Conservation (phyloP, 2,797 vertebrate species). For the Benthosema pterotum region DNA sequence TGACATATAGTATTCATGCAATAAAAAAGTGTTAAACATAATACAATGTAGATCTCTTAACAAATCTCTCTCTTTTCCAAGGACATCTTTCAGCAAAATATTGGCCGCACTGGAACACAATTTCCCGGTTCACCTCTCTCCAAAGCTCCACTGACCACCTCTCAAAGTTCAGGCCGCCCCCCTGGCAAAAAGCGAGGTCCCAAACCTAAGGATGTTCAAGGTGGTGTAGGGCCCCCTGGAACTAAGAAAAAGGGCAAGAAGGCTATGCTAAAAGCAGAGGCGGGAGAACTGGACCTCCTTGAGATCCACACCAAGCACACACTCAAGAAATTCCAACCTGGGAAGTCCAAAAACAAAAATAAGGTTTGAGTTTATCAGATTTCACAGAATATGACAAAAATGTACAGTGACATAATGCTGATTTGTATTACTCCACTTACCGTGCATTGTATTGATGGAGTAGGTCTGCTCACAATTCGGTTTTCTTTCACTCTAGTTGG, state of each 20-base stretch:
- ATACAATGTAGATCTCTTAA: background rate
- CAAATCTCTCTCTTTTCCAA: constrained; percentile 49
- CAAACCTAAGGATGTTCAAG: constrained; percentile 82
- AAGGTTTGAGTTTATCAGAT: constrained; percentile 63
- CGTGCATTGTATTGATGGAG: background rate
- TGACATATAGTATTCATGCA: background rate
- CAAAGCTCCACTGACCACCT: constrained; percentile 75
- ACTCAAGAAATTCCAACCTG: constrained; percentile 83
- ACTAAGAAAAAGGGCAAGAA: constrained; percentile 86
- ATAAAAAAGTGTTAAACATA: background rate
- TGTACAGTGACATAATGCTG: background rate
- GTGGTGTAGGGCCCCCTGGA: constrained; percentile 57
- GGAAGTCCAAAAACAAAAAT: constrained; percentile 81
- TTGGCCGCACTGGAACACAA: constrained; percentile 84
- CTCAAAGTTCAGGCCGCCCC: constrained; percentile 79
- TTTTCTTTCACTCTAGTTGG: constrained; percentile 73
- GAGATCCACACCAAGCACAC: constrained; percentile 88
- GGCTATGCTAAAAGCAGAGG: constrained; percentile 78
- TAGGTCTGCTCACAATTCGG: constrained; percentile 1
- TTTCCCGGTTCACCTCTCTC: constrained; percentile 82
- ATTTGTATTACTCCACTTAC: background rate
- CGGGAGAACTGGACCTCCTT: constrained; percentile 83
- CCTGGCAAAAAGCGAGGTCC: constrained; percentile 87
- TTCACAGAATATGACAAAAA: background rate
- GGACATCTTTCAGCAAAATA: constrained; percentile 93